Evolutionary conservation across 2,888 invertebrate species (phyloP).

Genomic region (Drosophila prolongata): DNA sequence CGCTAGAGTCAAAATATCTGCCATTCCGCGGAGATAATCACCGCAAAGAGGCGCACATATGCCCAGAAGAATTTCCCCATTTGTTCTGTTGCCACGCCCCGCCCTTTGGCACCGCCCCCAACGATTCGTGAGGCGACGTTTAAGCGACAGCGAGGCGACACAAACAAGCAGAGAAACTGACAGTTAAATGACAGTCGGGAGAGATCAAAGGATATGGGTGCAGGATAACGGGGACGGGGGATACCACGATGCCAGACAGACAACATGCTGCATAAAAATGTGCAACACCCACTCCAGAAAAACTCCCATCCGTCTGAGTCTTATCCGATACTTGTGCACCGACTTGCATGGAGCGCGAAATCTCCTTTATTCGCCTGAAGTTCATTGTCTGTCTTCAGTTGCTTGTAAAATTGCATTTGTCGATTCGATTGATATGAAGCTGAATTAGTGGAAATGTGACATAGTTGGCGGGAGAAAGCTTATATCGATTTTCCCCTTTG

Average conservation of each 20-base stretch:
- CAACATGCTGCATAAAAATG: constrained; percentile 41
- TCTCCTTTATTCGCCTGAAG: constrained; percentile 8
- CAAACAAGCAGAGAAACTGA: constrained; percentile 64
- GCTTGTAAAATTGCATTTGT: constrained; percentile 50
- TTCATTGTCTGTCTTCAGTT: constrained; percentile 44
- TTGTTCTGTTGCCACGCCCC: constrained; percentile 29
- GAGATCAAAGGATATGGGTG: constrained; percentile 34
- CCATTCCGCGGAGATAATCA: constrained; percentile 22
- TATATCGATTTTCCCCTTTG: constrained; percentile 52
- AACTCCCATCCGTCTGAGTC: background rate
- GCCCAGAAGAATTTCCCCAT: constrained; percentile 15
- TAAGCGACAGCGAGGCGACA: constrained; percentile 65
- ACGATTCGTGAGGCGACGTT: constrained; percentile 57
- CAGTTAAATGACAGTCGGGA: constrained; percentile 67
- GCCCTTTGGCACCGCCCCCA: constrained; percentile 9
- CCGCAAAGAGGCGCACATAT: constrained; percentile 15
- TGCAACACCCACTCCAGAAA: constrained; percentile 41
- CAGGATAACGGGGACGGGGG: background rate
- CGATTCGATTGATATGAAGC: constrained; percentile 29
- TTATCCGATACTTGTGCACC: constrained; percentile 48
- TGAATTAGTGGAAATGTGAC: constrained; percentile 11
- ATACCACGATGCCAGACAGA: constrained; percentile 31
- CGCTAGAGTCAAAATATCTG: constrained; percentile 1
- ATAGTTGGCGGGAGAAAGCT: constrained; percentile 2
- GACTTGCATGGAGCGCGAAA: constrained; percentile 41